Evolutionary conservation across 2,113 vertebrate genomes (phyloP), one percentile per base, ranked within the genome.

Genomic region (Crocuta crocuta): DNA sequence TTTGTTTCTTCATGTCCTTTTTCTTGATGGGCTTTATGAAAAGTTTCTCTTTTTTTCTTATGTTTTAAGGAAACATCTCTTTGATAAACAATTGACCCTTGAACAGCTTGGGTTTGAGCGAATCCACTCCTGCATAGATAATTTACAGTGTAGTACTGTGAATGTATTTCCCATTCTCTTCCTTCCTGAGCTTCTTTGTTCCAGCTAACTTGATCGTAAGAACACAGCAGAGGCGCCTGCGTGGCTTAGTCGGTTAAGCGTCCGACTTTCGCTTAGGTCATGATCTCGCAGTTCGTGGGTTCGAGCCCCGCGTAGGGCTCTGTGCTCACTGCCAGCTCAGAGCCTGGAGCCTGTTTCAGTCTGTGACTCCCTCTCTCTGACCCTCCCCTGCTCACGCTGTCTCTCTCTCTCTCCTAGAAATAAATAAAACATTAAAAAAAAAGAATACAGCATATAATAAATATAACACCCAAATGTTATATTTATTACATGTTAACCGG

Each of bases 21-120:
- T 73, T n/a, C 63, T 94, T 89, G 15, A 76, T 89, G 89, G 43
- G 4, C 31, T 93, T 97, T 50, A 15, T 70, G 91, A 85, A 88
- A 88, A 7, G 0, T 26, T 89, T 89, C 33, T 73, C 66, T 89
- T 4, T 88, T 87, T 71, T 58, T 19, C 88, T 80, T 35, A 6
- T 79, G 7, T 89, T 81, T 95, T 55, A 97, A 80, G 79, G 24
- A 89, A 88, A 45, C 8, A 2, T 63, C 23, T 91, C 31, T 95
- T 86, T 89, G 31, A 50, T 87, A 85, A 78, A 48, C 43, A 78
- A 78, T 31, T 48, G 74, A 48, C 26, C 26, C 74, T 78, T 78
- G 74, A 78, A 78, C 74, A 13, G 15, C 74, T 17, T 1, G 15
- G 13, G 74, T 78, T 31, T 48, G 74, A 78, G 45, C 74, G 12